These are phyloP conservation scores for Cliona cf. orientalis DNA, from an alignment of 37 sponge, comb jelly and placozoan species.

Conservation along the genomic window DNA sequence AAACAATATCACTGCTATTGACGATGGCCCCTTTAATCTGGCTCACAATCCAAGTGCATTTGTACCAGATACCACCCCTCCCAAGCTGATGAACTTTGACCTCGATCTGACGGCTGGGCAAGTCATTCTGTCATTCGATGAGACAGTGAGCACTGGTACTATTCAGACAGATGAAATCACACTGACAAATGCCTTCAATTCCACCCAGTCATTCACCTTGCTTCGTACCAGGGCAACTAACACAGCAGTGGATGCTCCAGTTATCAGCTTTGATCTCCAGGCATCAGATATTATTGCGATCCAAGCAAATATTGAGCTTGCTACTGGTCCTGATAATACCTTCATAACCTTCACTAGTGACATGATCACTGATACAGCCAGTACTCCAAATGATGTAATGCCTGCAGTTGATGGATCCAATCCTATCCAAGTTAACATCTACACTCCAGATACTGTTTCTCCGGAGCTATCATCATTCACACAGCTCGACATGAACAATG, in stretches of 20 bases:
- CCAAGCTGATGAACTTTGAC: constrained; percentile 54
- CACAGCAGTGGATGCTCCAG: background rate
- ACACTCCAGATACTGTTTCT: constrained; percentile 63
- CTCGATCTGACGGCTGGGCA: constrained; percentile 64
- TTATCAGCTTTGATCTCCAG: background rate
- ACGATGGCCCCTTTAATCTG: constrained; percentile 1
- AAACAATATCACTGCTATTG: constrained; percentile 49
- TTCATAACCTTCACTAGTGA: constrained; percentile 60
- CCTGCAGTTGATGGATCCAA: constrained; percentile 26
- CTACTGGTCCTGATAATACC: constrained; percentile 49
- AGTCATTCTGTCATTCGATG: constrained; percentile 77
- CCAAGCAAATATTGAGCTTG: constrained; percentile 74
- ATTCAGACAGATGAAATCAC: constrained; percentile 59
- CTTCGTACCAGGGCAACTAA: background rate
- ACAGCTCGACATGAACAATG: constrained; percentile 76
- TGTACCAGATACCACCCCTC: constrained; percentile 68
- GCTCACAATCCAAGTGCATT: constrained; percentile 23
- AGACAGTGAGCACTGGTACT: constrained; percentile 70
- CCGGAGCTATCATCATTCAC: constrained; percentile 61
- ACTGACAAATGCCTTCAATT: constrained; percentile 53
- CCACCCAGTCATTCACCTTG: constrained; percentile 33
- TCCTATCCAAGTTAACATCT: constrained; percentile 47
- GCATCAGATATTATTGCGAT: constrained; percentile 43
- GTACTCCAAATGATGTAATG: constrained; percentile 33
- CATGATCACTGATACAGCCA: constrained; percentile 68